Evolutionary conservation across 2,888 invertebrate genomes (phyloP).

Genomic region (Hydrotaea cyrtoneurina): DNA sequence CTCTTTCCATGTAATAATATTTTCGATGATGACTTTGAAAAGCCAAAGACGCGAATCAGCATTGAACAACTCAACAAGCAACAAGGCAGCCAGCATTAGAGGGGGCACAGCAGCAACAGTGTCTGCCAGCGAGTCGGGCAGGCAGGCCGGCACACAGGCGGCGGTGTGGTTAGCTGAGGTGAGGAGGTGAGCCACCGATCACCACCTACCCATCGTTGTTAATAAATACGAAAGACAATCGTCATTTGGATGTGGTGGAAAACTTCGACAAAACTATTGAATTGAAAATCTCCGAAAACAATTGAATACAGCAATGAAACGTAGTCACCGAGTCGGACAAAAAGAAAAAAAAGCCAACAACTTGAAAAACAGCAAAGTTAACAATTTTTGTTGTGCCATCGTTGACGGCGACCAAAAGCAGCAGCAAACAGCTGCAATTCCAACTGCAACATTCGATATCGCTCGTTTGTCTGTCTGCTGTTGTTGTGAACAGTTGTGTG

Average conservation of each 20-base stretch:
- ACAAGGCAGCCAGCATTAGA: conserved; percentile 18
- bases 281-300: conserved; percentile 4
- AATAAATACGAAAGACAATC: conserved; percentile 26
- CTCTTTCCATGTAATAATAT: conserved; percentile 18
- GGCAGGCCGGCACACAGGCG: neutral
- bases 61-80: conserved; percentile 7
- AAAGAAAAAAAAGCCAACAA: neutral
- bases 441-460: neutral
- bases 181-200: neutral
- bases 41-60: conserved; percentile 51
- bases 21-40: conserved; percentile 49
- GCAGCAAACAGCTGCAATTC: neutral
- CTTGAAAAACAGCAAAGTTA: neutral
- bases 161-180: neutral
- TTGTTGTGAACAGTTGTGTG: no score
- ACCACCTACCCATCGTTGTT: conserved; percentile 30
- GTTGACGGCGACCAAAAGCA: neutral
- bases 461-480: neutral
- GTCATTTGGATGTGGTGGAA: conserved; percentile 5
- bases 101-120: conserved; percentile 1
- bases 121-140: neutral
- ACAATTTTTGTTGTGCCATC: neutral
- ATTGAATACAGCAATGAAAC: conserved; percentile 21
- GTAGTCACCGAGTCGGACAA: neutral
- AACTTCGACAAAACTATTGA: conserved; percentile 4